Percentiles rank a stretch among this genome's conserved stretches.
Conservation (phyloP, 1,140 invertebrate genomes). For the Brachionus plicatilis region DNA sequence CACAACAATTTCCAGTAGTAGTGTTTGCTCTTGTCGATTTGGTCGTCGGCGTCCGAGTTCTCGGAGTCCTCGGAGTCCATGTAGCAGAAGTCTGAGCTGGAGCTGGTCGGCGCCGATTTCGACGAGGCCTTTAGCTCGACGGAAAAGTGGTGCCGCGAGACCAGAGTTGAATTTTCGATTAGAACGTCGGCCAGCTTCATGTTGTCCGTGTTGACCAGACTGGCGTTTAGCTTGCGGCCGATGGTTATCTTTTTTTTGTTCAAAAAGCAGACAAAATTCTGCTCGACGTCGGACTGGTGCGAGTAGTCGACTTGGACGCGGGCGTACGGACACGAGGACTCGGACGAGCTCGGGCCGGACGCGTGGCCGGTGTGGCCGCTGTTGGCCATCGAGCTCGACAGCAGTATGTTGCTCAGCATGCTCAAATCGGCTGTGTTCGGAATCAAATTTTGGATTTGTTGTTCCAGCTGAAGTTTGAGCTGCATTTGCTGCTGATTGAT, state of each 20-base stretch:
- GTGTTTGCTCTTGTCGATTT: background rate
- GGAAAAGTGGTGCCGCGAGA: conserved; percentile 25
- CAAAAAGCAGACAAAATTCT: conserved; percentile 24
- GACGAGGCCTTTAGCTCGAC: background rate
- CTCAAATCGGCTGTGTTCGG: background rate
- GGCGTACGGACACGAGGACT: background rate
- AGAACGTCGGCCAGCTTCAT: conserved; percentile 6
- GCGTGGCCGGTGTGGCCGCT: background rate
- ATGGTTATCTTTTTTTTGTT: conserved; percentile 27
- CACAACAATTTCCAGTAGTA: conserved; percentile 21
- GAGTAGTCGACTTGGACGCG: background rate
- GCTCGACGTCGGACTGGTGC: background rate
- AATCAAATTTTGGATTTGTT: background rate
- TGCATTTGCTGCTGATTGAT: conserved; percentile 23
- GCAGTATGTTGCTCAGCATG: background rate
- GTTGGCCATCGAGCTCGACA: background rate
- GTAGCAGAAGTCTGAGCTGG: background rate
- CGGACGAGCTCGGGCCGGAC: background rate
- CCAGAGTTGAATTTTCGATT: conserved; percentile 33
- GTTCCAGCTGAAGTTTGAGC: conserved; percentile 1
- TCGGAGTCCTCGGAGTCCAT: background rate
- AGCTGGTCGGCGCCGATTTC: background rate
- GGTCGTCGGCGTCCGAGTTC: background rate
- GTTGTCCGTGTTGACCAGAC: background rate
- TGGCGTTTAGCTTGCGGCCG: background rate